Conservation (phyloP, 2,888 invertebrate genomes). For the Epinotia bilunana region DNA sequence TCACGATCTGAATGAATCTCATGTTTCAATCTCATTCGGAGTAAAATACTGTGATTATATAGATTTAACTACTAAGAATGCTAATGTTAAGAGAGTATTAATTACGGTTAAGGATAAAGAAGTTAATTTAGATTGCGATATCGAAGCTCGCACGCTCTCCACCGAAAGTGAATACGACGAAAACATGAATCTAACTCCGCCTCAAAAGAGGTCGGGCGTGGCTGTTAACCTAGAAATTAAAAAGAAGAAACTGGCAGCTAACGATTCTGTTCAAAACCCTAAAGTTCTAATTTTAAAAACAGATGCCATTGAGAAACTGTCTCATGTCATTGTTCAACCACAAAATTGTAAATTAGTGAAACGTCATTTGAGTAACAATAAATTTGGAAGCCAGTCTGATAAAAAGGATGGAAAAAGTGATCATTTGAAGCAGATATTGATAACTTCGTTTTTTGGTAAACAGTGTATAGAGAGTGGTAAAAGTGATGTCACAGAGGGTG, state of each 20-base stretch:
- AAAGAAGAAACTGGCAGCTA: constrained; percentile 66
- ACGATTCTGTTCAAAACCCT: constrained; percentile 62
- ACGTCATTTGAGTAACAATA: constrained; percentile 63
- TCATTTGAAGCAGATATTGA: constrained; percentile 66
- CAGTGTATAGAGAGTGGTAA: constrained; percentile 52
- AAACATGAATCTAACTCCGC: constrained; percentile 56
- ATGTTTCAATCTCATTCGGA: constrained; percentile 63
- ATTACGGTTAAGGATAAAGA: constrained; percentile 57
- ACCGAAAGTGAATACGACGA: constrained; percentile 59
- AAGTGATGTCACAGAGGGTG: constrained; percentile 46
- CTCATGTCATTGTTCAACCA: constrained; percentile 79
- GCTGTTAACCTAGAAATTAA: constrained; percentile 76
- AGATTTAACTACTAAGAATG: constrained; percentile 64
- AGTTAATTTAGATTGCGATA: constrained; percentile 64
- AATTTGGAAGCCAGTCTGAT: constrained; percentile 57
- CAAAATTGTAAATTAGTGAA: constrained; percentile 80
- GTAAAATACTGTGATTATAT: constrained; percentile 62
- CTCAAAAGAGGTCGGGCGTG: constrained; percentile 62
- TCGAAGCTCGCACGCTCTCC: constrained; percentile 61
- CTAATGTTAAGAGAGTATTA: constrained; percentile 61
- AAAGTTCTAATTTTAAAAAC: constrained; percentile 82
- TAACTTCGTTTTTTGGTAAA: constrained; percentile 65
- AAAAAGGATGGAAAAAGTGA: constrained; percentile 61
- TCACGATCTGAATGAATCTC: constrained; percentile 54
- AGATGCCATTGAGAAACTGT: constrained; percentile 75